Base-by-base conservation (phyloP, 2,113 vertebrate species). In the Parus major region DNA sequence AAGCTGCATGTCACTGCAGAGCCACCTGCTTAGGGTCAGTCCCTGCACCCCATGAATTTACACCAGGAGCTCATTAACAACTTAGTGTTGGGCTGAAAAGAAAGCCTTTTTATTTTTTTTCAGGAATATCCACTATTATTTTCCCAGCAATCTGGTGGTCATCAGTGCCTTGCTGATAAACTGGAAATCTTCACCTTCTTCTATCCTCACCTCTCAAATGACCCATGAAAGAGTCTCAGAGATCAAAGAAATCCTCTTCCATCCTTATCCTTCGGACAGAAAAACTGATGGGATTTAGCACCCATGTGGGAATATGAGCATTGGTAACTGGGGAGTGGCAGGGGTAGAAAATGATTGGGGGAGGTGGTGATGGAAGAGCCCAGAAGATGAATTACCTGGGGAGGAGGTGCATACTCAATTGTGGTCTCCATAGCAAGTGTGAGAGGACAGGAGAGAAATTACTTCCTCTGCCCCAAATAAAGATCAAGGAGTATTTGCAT, bases 241-340 rank as follows among this genome's bases (percentile, higher is more conserved):
- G 97, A 98, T 98, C 98, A 98, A 98, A 98, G 96, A 92, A 89
- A 44, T 72, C 88, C 55, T 75, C 82, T 89, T 70, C 89, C 63
- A 83, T 80, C 83, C 72, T 87, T 81, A 79, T 53, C 46, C 93
- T 76, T 89, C 10, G 44, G 59, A 87, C 93, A 66, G 85, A 92
- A 81, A 87, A 89, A 88, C 76, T 94, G 95, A 96, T 92, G 91
- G 90, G 95, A 97, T 95, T 97, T 98, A 98, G 95, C 98, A 96
- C 94, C 95, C 84, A 92, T 82, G 79, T 93, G 95, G 96, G 95
- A 96, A 96, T 95, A 94, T 90, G 82, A 96, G 95, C 69, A 88
- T 29, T 61, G 76, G 82, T 96, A 92, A 92, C 7, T 83, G 86
- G 49, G 85, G 85, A 94, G 88, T 92, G 85, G 75, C 33, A 93